Percentiles rank a stretch among this genome's conserved stretches.
phyloP scores from a whole-genome alignment of 1,140 invertebrate genomes.

The Acyrthosiphon pisum region DNA sequence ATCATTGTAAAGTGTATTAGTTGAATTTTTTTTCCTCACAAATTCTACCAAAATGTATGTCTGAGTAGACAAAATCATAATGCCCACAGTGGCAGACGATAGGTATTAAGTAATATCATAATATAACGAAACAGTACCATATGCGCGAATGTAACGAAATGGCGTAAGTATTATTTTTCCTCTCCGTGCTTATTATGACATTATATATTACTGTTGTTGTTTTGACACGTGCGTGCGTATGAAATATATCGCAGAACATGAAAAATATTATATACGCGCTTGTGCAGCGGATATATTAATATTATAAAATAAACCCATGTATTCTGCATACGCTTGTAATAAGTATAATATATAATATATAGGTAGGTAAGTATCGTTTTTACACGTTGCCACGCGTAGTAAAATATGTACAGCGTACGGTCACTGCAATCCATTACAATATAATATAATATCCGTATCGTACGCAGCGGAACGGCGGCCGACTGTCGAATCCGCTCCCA shows the following conservation, averaged over 20 bases:
- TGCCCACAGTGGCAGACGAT: too few relatives aligned
- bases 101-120: too few relatives aligned
- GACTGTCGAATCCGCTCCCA: neutral
- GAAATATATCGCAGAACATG: neutral
- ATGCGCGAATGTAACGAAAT: too few relatives aligned
- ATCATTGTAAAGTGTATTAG: too few relatives aligned
- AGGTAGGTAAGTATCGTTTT: neutral
- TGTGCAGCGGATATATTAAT: neutral
- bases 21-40: too few relatives aligned
- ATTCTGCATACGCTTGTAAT: neutral
- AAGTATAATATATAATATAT: neutral
- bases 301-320: neutral
- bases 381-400: neutral
- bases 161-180: too few relatives aligned
- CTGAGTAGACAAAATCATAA: too few relatives aligned
- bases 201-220: neutral
- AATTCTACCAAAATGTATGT: too few relatives aligned
- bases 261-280: neutral
- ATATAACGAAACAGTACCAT: too few relatives aligned
- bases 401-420: neutral
- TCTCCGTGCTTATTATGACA: neutral
- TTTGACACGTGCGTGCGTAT: neutral
- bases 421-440: neutral
- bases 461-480: neutral
- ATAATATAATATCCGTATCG: slow-evolving; percentile 15